These are phyloP conservation scores for Diabrotica undecimpunctata DNA, from an alignment of 1,140 invertebrate genomes.

Conservation along the genomic window DNA sequence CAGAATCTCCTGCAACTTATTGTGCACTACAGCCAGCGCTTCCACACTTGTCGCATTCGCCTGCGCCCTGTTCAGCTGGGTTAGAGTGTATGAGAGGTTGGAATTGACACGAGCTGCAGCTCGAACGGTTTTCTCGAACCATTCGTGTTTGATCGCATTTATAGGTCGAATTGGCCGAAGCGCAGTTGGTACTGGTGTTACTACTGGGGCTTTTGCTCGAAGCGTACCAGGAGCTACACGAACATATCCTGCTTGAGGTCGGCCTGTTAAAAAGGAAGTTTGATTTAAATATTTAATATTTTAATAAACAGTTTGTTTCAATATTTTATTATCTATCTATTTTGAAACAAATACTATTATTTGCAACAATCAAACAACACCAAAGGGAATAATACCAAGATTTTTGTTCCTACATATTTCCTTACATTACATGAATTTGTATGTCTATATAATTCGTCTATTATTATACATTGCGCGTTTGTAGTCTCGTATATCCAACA, in stretches of 20 bases:
- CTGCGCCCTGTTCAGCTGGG: conserved; percentile 37
- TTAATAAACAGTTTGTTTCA: too few relatives aligned
- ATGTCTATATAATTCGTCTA: too few relatives aligned
- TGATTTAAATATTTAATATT: too few relatives aligned
- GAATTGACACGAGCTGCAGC: conserved; percentile 38
- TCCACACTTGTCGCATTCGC: conserved; percentile 34
- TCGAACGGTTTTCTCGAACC: conserved; percentile 43
- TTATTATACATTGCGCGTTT: too few relatives aligned
- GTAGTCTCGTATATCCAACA: too few relatives aligned
- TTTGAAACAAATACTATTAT: too few relatives aligned
- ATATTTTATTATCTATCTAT: too few relatives aligned
- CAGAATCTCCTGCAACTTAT: conserved; percentile 42
- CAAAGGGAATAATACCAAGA: too few relatives aligned
- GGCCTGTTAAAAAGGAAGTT: too few relatives aligned
- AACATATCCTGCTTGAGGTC: background rate
- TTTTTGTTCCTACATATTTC: too few relatives aligned
- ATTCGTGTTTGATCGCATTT: conserved; percentile 40
- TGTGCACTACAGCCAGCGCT: conserved; percentile 39
- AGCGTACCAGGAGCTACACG: background rate
- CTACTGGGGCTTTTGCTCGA: background rate
- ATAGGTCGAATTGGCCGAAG: conserved; percentile 6
- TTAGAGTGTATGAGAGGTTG: conserved; percentile 38
- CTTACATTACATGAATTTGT: too few relatives aligned
- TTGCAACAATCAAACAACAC: too few relatives aligned
- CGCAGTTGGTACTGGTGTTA: conserved; percentile 1